A percentile compares a stretch with the other conserved stretches of the same genome.
Evolutionary conservation across 2,888 invertebrate species (phyloP).

Genomic region (Pseudococcus viburni): DNA sequence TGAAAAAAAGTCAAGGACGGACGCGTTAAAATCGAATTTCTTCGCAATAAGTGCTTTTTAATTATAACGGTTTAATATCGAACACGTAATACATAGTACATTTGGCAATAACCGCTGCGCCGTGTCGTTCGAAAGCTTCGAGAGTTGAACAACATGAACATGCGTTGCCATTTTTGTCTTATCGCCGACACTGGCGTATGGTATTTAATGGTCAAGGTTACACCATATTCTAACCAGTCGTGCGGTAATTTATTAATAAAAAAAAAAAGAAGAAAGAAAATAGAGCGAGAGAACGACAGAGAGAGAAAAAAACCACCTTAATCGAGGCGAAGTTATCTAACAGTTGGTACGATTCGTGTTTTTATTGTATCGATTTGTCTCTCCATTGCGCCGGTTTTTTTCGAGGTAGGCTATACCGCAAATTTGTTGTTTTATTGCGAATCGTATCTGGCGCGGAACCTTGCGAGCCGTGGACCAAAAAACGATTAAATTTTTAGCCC

Average conservation of each 20-base stretch:
- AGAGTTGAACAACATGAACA: slow-evolving; percentile 13
- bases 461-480: background rate
- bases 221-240: slow-evolving; percentile 12
- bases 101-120: slow-evolving; percentile 2
- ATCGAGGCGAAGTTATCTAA: slow-evolving; percentile 16
- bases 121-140: background rate
- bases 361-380: slow-evolving; percentile 33
- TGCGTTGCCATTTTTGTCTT: slow-evolving; percentile 31
- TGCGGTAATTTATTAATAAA: slow-evolving; percentile 25
- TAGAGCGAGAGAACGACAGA: background rate
- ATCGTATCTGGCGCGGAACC: background rate
- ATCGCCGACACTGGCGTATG: slow-evolving; percentile 31
- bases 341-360: slow-evolving; percentile 20
- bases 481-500: background rate
- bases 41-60: slow-evolving; percentile 47
- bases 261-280: background rate
- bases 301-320: background rate
- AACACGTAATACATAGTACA: slow-evolving; percentile 10
- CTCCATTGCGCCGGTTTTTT: background rate
- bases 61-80: slow-evolving; percentile 36
- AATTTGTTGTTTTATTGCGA: slow-evolving; percentile 20
- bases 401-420: background rate
- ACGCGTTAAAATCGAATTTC: slow-evolving; percentile 18
- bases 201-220: slow-evolving; percentile 40
- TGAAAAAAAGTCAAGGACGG: slow-evolving; percentile 29